These are phyloP conservation scores for Pogonocichla stellata DNA, from an alignment of 2,113 vertebrate genomes.

Conservation along the genomic window DNA sequence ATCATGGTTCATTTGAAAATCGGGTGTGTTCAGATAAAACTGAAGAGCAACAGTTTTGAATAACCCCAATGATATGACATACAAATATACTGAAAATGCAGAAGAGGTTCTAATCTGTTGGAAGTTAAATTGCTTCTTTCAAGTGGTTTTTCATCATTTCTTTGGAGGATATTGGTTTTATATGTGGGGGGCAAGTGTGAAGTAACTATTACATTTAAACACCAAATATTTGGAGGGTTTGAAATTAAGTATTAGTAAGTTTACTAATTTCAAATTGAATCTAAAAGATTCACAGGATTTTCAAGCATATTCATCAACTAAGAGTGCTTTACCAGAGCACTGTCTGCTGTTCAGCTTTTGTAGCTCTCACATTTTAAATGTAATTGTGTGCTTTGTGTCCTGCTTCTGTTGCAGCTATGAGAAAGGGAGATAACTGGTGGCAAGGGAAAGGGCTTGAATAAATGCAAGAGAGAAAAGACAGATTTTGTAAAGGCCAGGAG, in stretches of 20 bases:
- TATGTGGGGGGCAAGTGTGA: neutral
- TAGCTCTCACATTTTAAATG: neutral
- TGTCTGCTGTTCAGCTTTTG: neutral
- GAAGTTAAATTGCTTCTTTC: neutral
- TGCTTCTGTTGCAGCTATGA: conserved; percentile 21
- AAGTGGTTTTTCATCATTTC: neutral
- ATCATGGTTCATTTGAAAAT: neutral
- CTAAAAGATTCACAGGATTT: neutral
- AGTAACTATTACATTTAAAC: neutral
- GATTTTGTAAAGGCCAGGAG: conserved; percentile 3
- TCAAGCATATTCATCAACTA: neutral
- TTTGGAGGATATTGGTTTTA: neutral
- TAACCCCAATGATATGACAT: neutral
- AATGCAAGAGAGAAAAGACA: conserved; percentile 8
- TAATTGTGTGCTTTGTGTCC: neutral
- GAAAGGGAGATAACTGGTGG: neutral
- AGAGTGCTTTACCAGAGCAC: neutral
- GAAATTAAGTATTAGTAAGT: neutral
- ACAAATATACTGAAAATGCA: neutral
- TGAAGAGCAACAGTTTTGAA: neutral
- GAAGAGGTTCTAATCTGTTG: neutral
- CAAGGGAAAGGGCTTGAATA: neutral
- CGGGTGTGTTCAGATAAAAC: neutral
- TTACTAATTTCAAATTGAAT: neutral
- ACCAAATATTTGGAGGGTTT: neutral